Base-by-base conservation (phyloP, 2,888 invertebrate genomes). In the Scaptomyza polygonia region DNA sequence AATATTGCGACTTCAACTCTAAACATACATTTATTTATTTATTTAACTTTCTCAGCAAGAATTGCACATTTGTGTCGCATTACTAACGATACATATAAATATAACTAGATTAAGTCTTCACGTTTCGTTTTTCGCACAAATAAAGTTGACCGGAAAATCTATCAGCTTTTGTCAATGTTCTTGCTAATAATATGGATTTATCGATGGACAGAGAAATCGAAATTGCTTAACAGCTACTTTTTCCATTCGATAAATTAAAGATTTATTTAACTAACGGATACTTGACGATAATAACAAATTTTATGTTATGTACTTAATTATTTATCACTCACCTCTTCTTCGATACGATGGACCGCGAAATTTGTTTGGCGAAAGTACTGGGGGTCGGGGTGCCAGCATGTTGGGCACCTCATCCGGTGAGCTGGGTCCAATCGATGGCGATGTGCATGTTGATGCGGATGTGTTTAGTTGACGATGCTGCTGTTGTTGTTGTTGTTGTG, bases 371-470 rank as follows among this genome's bases (percentile, higher is more conserved):
- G 91, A 90, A 12, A 89, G 67, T 4, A 90, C 64, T 2, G 92
- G 92, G 45, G 91, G 91, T 32, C 90, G 88, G 12, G 92, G 92
- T 9, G 92, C 92, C 82, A 91, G 79, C 91, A 91, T 91, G 79
- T 88, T 90, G 70, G 92, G 92, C 71, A 91, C 92, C 78, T 92
- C 92, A 88, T 92, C 92, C 67, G 89, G 91, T 34, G 91, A 82
- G 12, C 89, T 86, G 66, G 90, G 75, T 16, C 77, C 86, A 67
- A 84, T 85, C 47, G 78, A 72, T 57, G 86, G 73, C 58, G 73
- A 74, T 58, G 77, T 74, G 73, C 77, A 76, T 30, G 61, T 66
- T 11, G 72, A 73, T 79, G 69, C 81, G 77, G 66, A 79, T 77
- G 76, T 69, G 58, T 77, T 77, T 9, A 73, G 80, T 45, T 76